Evolutionary conservation across 30 jellyfish, hydroid and myxozoan genomes (phyloP).

Genomic region (Hydractinia symbiolongicarpus): DNA sequence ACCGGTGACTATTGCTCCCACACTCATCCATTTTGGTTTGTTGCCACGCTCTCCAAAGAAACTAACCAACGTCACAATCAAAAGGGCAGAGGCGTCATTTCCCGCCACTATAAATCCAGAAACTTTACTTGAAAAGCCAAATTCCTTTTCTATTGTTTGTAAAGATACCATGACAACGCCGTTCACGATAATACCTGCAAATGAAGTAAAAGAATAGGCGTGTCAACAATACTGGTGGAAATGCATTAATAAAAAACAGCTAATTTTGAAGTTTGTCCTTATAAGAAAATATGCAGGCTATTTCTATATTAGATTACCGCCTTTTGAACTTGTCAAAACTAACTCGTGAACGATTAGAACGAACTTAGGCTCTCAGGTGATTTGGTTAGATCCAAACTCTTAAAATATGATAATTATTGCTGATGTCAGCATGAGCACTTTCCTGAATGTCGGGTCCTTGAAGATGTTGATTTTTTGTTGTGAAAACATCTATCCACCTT

Average conservation of each 20-base stretch:
- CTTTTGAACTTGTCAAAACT: no score
- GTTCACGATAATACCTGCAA: conserved; percentile 19
- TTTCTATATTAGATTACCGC: no score
- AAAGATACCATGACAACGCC: conserved; percentile 54
- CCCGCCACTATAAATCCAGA: conserved; percentile 55
- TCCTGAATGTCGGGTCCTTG: no score
- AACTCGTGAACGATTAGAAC: no score
- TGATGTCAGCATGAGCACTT: no score
- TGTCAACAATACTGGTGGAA: background rate
- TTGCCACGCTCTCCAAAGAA: conserved; percentile 61
- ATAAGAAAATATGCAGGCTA: no score
- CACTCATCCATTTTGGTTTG: conserved; percentile 73
- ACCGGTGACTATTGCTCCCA: conserved; percentile 70
- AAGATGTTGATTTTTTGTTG: no score
- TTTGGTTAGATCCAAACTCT: no score
- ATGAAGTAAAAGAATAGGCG: background rate
- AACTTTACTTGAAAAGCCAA: conserved; percentile 70
- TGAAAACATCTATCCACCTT: no score
- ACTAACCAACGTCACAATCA: conserved; percentile 55
- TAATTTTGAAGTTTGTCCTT: background rate
- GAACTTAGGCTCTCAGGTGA: no score
- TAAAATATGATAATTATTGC: no score
- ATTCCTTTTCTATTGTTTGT: conserved; percentile 68
- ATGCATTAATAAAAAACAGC: background rate
- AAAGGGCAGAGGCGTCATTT: conserved; percentile 66